These are phyloP conservation scores for Lateolabrax maculatus DNA, from an alignment of 2,797 vertebrate genomes.

Conservation along the genomic window DNA sequence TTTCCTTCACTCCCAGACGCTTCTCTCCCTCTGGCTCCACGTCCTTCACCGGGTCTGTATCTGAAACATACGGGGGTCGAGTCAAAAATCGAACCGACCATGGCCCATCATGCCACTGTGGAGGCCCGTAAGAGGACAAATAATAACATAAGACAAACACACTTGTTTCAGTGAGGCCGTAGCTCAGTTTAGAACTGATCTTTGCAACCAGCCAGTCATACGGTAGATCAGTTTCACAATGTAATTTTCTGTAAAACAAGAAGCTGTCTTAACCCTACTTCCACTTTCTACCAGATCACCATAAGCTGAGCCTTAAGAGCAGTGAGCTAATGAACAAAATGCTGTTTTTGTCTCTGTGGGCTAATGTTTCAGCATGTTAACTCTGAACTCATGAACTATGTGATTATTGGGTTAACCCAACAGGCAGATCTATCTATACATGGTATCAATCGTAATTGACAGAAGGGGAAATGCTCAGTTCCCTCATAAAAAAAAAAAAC, in stretches of 20 bases:
- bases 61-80: slow-evolving; percentile 55
- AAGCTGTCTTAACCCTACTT: background rate
- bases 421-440: background rate
- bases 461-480: slow-evolving; percentile 6
- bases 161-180: background rate
- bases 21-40: slow-evolving; percentile 73
- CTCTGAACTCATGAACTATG: background rate
- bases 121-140: background rate
- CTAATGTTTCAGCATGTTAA: background rate
- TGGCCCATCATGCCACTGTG: too few species aligned
- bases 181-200: background rate
- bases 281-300: background rate
- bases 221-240: slow-evolving; percentile 1
- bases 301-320: slow-evolving; percentile 4
- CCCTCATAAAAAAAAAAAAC: background rate
- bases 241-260: background rate
- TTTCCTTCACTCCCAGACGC: slow-evolving; percentile 74
- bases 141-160: background rate
- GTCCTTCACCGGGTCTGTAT: slow-evolving; percentile 76
- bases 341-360: slow-evolving; percentile 5
- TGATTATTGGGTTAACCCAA: background rate
- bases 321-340: slow-evolving; percentile 1
- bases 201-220: background rate
- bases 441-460: background rate
- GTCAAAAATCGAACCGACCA: background rate